A percentile compares a stretch with the other conserved stretches of the same genome.
These are phyloP conservation scores for Melanotus villosus DNA, from an alignment of 2,888 invertebrate genomes.

Conservation along the genomic window DNA sequence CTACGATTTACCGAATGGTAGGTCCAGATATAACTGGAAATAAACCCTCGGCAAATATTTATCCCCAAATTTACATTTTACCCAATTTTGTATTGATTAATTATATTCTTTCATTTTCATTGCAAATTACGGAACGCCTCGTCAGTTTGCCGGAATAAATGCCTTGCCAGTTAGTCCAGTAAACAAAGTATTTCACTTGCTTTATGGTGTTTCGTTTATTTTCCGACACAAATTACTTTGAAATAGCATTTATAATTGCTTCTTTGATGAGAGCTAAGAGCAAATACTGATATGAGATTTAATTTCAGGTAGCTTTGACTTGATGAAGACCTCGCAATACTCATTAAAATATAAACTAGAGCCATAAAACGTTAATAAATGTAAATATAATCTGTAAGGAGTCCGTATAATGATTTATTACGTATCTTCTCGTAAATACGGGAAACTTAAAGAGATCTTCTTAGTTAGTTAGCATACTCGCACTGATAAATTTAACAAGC, in stretches of 20 bases:
- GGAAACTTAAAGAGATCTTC: background rate
- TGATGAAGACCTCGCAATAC: conserved; percentile 29
- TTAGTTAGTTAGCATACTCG: background rate
- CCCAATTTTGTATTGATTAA: conserved; percentile 20
- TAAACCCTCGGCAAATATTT: conserved; percentile 22
- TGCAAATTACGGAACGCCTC: conserved; percentile 20
- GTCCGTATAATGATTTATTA: conserved; percentile 4
- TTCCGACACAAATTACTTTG: conserved; percentile 41
- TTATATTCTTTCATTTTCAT: conserved; percentile 27
- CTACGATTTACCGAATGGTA: conserved; percentile 18
- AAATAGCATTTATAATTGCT: conserved; percentile 46
- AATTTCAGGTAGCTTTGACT: conserved; percentile 33
- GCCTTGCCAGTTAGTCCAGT: conserved; percentile 3
- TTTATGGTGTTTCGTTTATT: conserved; percentile 36
- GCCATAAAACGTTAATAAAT: conserved; percentile 27
- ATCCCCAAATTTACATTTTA: conserved; percentile 25
- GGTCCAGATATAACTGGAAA: conserved; percentile 21
- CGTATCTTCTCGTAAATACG: background rate
- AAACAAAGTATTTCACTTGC: conserved; percentile 29
- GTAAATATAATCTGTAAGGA: conserved; percentile 28
- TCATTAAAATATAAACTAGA: conserved; percentile 39
- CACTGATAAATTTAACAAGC: conserved; percentile 31
- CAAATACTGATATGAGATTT: conserved; percentile 45
- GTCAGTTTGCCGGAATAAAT: conserved; percentile 5
- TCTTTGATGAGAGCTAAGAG: conserved; percentile 45